phyloP scores from a whole-genome alignment of 2,113 vertebrate species.

The Chascanopsetta lugubris region DNA sequence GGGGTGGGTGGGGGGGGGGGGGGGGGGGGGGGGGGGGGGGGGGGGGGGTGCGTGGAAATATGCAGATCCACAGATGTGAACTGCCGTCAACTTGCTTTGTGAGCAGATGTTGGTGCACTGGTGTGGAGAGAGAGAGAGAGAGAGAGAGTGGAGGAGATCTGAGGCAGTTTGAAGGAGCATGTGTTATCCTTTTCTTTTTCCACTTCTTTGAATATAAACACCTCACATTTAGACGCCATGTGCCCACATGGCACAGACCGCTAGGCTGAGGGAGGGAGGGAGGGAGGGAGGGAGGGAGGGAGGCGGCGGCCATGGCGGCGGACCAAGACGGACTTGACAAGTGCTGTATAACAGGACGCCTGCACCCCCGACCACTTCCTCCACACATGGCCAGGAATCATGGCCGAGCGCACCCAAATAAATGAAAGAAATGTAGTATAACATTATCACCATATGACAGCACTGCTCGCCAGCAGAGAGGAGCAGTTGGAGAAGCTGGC shows the following conservation, averaged over 20 bases:
- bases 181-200: neutral
- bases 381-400: slow-evolving; percentile 52
- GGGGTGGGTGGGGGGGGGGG: slow-evolving; percentile 15
- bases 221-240: slow-evolving; percentile 27
- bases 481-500: slow-evolving; percentile 20
- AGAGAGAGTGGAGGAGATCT: neutral
- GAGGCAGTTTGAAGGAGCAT: neutral
- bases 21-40: slow-evolving; percentile 13
- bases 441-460: slow-evolving; percentile 66
- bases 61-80: slow-evolving; percentile 35
- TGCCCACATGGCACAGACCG: slow-evolving; percentile 45
- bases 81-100: slow-evolving; percentile 26
- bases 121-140: slow-evolving; percentile 6
- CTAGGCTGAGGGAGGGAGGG: neutral
- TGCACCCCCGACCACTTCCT: slow-evolving; percentile 62
- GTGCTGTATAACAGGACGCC: slow-evolving; percentile 39
- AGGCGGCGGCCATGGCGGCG: slow-evolving; percentile 45
- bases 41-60: slow-evolving; percentile 29
- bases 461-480: slow-evolving; percentile 46
- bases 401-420: slow-evolving; percentile 52
- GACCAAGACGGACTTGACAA: slow-evolving; percentile 57
- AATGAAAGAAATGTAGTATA: slow-evolving; percentile 45
- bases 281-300: no score
- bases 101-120: slow-evolving; percentile 33
- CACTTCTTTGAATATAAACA: slow-evolving; percentile 35